Conservation (phyloP, 2,888 invertebrate species). For the Geophilus truncorum region DNA sequence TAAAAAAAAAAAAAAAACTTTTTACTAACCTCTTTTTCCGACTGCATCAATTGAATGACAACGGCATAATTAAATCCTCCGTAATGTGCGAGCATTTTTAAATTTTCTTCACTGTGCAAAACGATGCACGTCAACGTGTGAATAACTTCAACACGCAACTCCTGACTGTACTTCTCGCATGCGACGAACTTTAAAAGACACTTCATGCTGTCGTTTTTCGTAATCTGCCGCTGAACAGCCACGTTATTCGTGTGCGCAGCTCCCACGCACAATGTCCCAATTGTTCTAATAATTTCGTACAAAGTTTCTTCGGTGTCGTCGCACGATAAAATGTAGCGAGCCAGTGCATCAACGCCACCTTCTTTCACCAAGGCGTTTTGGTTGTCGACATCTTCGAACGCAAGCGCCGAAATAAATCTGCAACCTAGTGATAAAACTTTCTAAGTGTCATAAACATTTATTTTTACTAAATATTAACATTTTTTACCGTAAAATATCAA, state of each 20-base stretch:
- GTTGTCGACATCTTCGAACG: conserved; percentile 31
- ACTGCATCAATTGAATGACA: conserved; percentile 29
- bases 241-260: conserved; percentile 23
- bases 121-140: conserved; percentile 31
- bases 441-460: background rate
- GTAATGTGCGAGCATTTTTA: conserved; percentile 15
- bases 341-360: conserved; percentile 33
- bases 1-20: background rate
- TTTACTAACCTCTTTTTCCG: conserved; percentile 28
- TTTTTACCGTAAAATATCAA: conserved; percentile 14
- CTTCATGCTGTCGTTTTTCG: conserved; percentile 11
- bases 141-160: conserved; percentile 30
- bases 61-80: conserved; percentile 29
- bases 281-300: conserved; percentile 1
- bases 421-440: conserved; percentile 22
- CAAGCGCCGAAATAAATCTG: conserved; percentile 30
- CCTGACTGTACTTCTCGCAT: background rate
- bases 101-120: conserved; percentile 32
- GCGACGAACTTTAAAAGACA: background rate
- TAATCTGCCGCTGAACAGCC: conserved; percentile 7
- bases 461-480: background rate
- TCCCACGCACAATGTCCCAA: conserved; percentile 19
- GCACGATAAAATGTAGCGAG: background rate
- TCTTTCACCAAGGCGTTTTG: conserved; percentile 32
- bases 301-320: background rate